Conservation (phyloP, 2,113 vertebrate genomes). For the Holacanthus passer region DNA sequence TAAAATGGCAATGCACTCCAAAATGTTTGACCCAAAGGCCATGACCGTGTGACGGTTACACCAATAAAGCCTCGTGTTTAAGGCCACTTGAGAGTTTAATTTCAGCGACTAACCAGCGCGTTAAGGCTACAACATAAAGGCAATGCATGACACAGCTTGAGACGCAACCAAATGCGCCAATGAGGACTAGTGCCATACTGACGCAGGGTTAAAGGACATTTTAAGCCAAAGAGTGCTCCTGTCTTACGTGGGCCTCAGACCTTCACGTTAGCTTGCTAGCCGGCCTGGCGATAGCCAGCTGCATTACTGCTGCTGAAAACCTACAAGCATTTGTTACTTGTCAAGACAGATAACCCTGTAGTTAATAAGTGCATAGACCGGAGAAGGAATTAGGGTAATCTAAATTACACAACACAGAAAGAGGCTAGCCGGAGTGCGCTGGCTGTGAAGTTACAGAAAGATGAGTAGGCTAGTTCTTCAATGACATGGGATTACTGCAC, state of each 20-base stretch:
- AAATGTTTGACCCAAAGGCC: not conserved
- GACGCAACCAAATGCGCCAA: not conserved
- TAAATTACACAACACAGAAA: slow-evolving; percentile 47
- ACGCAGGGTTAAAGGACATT: slow-evolving; percentile 63
- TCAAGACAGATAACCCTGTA: not conserved
- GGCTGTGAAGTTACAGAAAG: slow-evolving; percentile 1
- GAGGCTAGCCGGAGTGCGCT: slow-evolving; percentile 38
- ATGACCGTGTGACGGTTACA: not conserved
- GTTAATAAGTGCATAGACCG: not conserved
- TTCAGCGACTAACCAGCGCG: not conserved
- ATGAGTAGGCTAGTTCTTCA: slow-evolving; percentile 58
- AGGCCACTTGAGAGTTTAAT: not conserved
- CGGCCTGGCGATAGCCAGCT: slow-evolving; percentile 19
- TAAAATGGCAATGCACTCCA: not conserved
- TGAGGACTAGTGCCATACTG: slow-evolving; percentile 3
- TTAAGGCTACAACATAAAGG: not conserved
- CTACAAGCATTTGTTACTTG: not conserved
- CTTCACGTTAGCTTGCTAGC: slow-evolving; percentile 69
- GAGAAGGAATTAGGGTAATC: not conserved
- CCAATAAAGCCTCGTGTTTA: slow-evolving; percentile 33
- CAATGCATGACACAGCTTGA: not conserved
- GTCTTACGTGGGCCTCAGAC: slow-evolving; percentile 71
- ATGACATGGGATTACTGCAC: slow-evolving; percentile 63
- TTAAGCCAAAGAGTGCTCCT: slow-evolving; percentile 12
- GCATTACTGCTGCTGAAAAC: not conserved